Evolutionary conservation across 2,797 vertebrate species (phyloP), one percentile per base, ranked within the genome.

Genomic region (Yasuhikotakia modesta): DNA sequence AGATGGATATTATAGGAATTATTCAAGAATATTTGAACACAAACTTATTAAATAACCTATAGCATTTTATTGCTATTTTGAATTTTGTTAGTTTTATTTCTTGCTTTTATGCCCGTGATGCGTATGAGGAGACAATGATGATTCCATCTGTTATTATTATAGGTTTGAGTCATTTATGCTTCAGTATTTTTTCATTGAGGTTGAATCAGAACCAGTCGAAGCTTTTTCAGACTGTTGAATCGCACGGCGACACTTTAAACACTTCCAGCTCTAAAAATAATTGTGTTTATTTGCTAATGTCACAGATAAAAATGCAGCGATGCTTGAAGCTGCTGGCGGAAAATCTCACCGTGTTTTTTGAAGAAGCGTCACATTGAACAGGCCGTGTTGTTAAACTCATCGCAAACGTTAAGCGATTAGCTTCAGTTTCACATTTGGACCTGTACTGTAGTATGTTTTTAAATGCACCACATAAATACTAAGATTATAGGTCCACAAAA

Each of bases 201-300:
- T 5, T 57, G 79, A 82, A 81, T 87, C 82, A 86, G 76, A 74
- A 71, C 22, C 10, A 50, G 79, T 69, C 65, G 46, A 77, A 78
- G 67, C 58, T 52, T 14, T 73, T 67, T 73, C 74, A 76, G 50
- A 76, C 65, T 70, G 80, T 73, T 78, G 81, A 83, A 83, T 87
- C 79, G 83, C 65, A 43, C 57, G 30, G 70, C 3, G 5, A 21
- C 30, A 61, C 53, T 53, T 73, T 24, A 53, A 76, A 77, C 50
- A 48, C 35, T 7, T 39, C 5, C 35, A 39, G 10, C 6, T 80
- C 50, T 73, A n/a, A 61, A 83, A 79, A 81, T 75, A 84, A 45
- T 50, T 27, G 43, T 16, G 19, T 64, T 68, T 58, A 10, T 45
- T 46, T 45, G 35, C 16, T 5, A 70, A 57, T 70, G 35, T 17